Base-by-base conservation (phyloP, 2,797 vertebrate species). In the Borostomias antarcticus region DNA sequence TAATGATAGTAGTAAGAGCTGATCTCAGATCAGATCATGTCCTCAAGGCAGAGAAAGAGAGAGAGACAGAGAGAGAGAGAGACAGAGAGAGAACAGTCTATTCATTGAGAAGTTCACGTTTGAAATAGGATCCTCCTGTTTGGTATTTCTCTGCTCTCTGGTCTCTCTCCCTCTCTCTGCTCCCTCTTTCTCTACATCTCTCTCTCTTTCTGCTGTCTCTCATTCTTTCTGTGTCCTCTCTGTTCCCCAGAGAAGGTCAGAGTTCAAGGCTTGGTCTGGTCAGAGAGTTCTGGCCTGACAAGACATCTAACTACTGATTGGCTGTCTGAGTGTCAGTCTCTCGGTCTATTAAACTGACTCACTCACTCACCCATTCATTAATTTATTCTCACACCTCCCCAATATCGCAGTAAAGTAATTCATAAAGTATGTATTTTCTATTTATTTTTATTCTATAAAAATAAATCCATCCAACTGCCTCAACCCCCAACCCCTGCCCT, bases 211-310 rank as follows among this genome's bases (percentile, higher is more conserved):
- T 50, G 43, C 65, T 69, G 54, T 69, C 54, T 73, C 35, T 72
- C 56, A 52, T 74, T 60, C 66, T 64, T 50, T 66, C 53, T 63
- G 37, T 72, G 37, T 21, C 67, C 52, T 59, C 54, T 70, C 66
- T 68, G 21, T 40, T 40, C 23, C 52, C 64, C 58, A 37, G 60
- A 53, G 32, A 45, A 72, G 79, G 79, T 80, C 77, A 78, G 3
- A 28, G 53, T 75, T 72, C 64, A 69, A 59, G 64, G 62, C 52
- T 51, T 61, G 66, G 52, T 54, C 30, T 64, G 54, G 19, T 64
- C n/a, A n/a, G n/a, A 50, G 61, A 61, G 40, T 13, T 45, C 29
- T 15, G 29, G 17, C 26, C 62, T 73, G 69, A 73, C 70, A 47
- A 62, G 25, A 67, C 74, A 68, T 75, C 68, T 74, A 67, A 77